Evolutionary conservation across 2,113 vertebrate species (phyloP).

Genomic region (Orcinus orca): DNA sequence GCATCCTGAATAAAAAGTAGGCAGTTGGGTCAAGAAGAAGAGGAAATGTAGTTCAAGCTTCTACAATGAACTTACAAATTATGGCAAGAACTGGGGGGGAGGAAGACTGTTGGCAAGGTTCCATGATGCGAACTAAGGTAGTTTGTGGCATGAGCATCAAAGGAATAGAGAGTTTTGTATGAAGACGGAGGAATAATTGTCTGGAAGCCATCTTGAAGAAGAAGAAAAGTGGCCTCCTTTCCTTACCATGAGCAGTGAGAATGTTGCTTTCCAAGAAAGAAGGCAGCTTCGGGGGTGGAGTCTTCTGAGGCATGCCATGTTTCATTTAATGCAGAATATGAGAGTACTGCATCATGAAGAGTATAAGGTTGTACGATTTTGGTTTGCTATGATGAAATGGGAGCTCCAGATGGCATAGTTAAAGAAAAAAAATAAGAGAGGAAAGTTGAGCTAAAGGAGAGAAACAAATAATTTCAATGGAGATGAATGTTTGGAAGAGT

Average conservation of each 20-base stretch:
- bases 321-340: background rate
- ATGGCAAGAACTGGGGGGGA: background rate
- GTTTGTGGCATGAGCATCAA: background rate
- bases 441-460: background rate
- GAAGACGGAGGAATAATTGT: background rate
- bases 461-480: background rate
- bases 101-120: background rate
- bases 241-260: background rate
- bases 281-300: background rate
- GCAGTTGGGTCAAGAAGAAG: background rate
- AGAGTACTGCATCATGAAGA: background rate
- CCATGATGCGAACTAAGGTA: background rate
- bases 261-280: background rate
- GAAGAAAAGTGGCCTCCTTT: background rate
- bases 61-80: background rate
- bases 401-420: background rate
- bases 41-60: background rate
- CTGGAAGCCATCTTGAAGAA: background rate
- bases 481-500: background rate
- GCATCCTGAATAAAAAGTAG: background rate
- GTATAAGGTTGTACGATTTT: background rate
- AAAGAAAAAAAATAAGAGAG: background rate
- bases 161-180: background rate
- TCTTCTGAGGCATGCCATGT: background rate
- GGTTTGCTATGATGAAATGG: background rate